phyloP scores from a whole-genome alignment of 1,140 invertebrate genomes.

The Batillaria attramentaria region DNA sequence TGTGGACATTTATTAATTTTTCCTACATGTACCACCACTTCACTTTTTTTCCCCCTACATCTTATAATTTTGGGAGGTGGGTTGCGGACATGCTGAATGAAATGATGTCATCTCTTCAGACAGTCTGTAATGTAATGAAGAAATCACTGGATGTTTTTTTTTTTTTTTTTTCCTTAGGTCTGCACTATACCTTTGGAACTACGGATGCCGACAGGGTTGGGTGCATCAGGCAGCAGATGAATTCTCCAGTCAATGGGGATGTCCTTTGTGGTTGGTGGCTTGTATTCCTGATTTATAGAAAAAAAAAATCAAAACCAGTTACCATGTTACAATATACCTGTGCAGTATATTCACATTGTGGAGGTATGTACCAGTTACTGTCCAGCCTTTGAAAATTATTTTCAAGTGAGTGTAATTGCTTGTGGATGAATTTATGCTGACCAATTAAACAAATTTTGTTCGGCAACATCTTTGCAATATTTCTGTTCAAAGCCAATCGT shows the following conservation, averaged over 20 bases:
- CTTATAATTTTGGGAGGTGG: background rate
- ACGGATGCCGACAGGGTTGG: slow-evolving; percentile 81
- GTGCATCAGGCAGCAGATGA: slow-evolving; percentile 79
- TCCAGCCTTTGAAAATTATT: too few relatives aligned
- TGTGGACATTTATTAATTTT: background rate
- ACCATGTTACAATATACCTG: too few relatives aligned
- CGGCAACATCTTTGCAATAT: too few relatives aligned
- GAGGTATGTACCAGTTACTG: too few relatives aligned
- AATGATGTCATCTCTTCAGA: background rate
- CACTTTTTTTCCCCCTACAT: background rate
- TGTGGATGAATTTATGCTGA: too few relatives aligned
- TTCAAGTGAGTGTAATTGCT: too few relatives aligned
- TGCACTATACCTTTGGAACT: slow-evolving; percentile 90
- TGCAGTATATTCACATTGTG: too few relatives aligned
- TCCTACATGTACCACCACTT: background rate
- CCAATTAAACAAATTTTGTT: too few relatives aligned
- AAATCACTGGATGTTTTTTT: background rate
- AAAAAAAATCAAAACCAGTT: too few relatives aligned
- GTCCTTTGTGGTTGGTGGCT: slow-evolving; percentile 86
- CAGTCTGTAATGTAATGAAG: background rate
- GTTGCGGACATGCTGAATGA: too few relatives aligned
- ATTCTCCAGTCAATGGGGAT: slow-evolving; percentile 89
- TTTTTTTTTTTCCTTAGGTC: background rate
- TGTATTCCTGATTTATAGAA: slow-evolving; percentile 80
- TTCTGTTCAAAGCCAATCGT: too few relatives aligned